phyloP scores from a whole-genome alignment of 2,113 vertebrate genomes.

The Cyphomyrus plagiostoma region DNA sequence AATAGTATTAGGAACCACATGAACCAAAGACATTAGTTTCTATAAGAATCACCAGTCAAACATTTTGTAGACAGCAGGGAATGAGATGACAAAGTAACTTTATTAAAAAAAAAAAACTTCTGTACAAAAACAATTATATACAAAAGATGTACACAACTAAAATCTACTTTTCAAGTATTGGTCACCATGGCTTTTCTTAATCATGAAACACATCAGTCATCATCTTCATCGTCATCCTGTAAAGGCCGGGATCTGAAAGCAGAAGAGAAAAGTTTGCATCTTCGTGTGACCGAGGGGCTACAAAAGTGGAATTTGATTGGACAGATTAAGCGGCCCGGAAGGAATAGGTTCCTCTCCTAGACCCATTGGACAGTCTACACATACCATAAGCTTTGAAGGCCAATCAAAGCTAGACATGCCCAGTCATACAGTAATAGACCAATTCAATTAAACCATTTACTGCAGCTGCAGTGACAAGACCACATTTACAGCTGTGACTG shows the following conservation, averaged over 20 bases:
- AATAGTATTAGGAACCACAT: not conserved
- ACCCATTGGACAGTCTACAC: not conserved
- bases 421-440: not conserved
- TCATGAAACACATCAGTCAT: not conserved
- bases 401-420: not conserved
- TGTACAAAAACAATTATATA: constrained; percentile 55
- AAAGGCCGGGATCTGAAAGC: constrained; percentile 53
- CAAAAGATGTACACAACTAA: constrained; percentile 56
- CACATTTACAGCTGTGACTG: not conserved
- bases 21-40: not conserved
- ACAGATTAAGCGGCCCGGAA: not conserved
- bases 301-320: not conserved
- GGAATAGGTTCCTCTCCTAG: not conserved
- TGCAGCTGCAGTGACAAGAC: not conserved
- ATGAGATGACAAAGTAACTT: constrained; percentile 18
- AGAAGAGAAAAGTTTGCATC: not conserved
- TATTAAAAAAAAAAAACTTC: constrained; percentile 35
- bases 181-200: not conserved
- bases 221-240: constrained; percentile 55
- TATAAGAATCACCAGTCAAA: not conserved
- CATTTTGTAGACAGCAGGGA: not conserved
- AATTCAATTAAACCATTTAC: not conserved
- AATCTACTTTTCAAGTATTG: not conserved
- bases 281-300: not conserved
- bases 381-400: not conserved